phyloP scores from a whole-genome alignment of 2,113 vertebrate species.

The Antechinus flavipes region DNA sequence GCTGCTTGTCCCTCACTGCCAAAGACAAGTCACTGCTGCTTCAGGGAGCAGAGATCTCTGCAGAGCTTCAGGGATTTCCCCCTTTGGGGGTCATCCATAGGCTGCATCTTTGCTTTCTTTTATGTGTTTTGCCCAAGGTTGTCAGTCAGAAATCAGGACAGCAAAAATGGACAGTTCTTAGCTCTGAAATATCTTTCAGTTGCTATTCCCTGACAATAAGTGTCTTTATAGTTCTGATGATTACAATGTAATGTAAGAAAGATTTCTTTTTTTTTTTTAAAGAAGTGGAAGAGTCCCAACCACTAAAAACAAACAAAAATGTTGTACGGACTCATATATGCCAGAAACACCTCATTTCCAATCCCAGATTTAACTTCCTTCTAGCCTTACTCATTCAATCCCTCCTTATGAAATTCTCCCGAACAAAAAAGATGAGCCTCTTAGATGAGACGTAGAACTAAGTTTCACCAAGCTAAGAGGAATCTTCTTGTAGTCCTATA shows the following conservation, averaged over 20 bases:
- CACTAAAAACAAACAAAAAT: background rate
- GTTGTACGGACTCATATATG: background rate
- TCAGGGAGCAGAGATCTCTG: background rate
- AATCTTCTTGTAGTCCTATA: slow-evolving; percentile 23
- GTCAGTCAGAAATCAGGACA: background rate
- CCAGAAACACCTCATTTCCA: background rate
- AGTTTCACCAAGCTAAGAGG: background rate
- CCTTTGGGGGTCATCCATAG: background rate
- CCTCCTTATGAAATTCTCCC: slow-evolving; percentile 1
- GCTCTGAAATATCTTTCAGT: slow-evolving; percentile 9
- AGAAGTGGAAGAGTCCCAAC: slow-evolving; percentile 2
- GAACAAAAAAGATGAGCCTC: slow-evolving; percentile 7
- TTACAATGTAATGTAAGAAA: background rate
- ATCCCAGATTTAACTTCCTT: background rate
- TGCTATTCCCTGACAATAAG: background rate
- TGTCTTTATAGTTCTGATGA: background rate
- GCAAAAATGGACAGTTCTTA: background rate
- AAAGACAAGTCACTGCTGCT: background rate
- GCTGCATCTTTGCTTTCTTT: background rate
- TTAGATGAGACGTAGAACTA: background rate
- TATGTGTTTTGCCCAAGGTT: background rate
- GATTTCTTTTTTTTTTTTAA: slow-evolving; percentile 5
- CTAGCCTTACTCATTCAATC: background rate
- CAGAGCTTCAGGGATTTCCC: background rate
- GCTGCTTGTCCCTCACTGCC: slow-evolving; percentile 24